Evolutionary conservation across 2,113 vertebrate genomes (phyloP).

Genomic region (Poecile atricapillus): DNA sequence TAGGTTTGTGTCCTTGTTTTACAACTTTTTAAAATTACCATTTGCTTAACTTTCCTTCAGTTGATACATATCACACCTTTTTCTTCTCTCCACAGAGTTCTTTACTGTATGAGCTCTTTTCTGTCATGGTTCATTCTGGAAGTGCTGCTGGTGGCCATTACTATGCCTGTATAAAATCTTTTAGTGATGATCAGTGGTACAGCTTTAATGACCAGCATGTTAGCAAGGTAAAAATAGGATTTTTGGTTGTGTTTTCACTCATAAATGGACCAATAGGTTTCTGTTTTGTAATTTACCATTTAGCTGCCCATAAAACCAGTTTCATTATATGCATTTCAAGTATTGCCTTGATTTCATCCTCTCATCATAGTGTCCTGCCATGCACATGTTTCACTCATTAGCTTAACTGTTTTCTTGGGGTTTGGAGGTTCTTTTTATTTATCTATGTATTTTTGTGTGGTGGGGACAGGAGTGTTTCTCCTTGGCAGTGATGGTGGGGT

Average conservation of each 20-base stretch:
- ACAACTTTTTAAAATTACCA: rapidly evolving
- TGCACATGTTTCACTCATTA: not conserved
- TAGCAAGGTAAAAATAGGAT: slow-evolving; percentile 85
- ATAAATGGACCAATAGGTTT: not conserved
- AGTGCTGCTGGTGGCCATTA: slow-evolving; percentile 98
- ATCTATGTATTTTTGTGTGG: not conserved
- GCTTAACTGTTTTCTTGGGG: not conserved
- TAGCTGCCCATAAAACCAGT: not conserved
- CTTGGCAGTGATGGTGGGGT: not conserved
- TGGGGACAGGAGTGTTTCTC: not conserved
- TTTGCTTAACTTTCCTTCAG: not conserved
- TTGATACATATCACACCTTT: not conserved
- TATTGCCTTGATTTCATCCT: not conserved
- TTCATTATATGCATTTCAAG: not conserved
- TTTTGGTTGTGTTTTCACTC: not conserved
- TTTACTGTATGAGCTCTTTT: slow-evolving; percentile 94
- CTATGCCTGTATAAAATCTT: slow-evolving; percentile 98
- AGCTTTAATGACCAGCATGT: slow-evolving; percentile 99
- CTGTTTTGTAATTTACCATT: not conserved
- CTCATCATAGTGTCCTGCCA: not conserved
- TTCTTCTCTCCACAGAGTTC: slow-evolving; percentile 78
- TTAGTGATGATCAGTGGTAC: slow-evolving; percentile 96
- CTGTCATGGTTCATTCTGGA: slow-evolving; percentile 98
- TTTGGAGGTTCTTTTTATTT: not conserved
- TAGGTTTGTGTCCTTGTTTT: not conserved